Conservation (phyloP, 2,113 vertebrate genomes). For the Podiceps cristatus region DNA sequence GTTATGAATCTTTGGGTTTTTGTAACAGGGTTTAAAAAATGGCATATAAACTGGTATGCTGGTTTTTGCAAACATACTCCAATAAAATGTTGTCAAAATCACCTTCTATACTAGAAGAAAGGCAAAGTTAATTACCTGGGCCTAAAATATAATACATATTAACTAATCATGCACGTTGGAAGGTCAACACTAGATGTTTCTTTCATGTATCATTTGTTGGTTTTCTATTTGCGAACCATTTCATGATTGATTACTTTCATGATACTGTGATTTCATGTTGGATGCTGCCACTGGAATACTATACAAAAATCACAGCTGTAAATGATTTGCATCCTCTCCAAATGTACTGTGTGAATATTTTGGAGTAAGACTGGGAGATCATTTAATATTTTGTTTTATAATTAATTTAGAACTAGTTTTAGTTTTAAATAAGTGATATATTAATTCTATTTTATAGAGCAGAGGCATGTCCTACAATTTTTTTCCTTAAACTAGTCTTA, state of each 20-base stretch:
- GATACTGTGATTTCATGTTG: background rate
- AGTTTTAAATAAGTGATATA: background rate
- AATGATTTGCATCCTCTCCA: background rate
- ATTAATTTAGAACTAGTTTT: background rate
- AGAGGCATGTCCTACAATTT: background rate
- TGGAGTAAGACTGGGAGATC: background rate
- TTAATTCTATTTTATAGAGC: background rate
- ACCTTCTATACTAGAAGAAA: background rate
- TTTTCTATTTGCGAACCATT: background rate
- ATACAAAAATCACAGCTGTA: background rate
- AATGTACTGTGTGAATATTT: background rate
- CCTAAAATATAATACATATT: background rate
- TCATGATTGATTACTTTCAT: constrained; percentile 30
- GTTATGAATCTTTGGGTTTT: background rate
- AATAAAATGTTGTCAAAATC: background rate
- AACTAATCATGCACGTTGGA: background rate
- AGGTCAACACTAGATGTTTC: background rate
- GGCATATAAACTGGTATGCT: background rate
- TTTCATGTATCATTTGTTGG: background rate
- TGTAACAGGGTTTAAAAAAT: background rate
- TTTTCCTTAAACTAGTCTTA: background rate
- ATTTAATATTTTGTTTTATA: background rate
- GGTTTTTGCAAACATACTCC: background rate
- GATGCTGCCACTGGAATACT: background rate
- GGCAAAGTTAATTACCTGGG: background rate